Evolutionary conservation across 2,888 invertebrate genomes (phyloP), one percentile per base, ranked within the genome.

Genomic region (Zygogramma bicolorata): DNA sequence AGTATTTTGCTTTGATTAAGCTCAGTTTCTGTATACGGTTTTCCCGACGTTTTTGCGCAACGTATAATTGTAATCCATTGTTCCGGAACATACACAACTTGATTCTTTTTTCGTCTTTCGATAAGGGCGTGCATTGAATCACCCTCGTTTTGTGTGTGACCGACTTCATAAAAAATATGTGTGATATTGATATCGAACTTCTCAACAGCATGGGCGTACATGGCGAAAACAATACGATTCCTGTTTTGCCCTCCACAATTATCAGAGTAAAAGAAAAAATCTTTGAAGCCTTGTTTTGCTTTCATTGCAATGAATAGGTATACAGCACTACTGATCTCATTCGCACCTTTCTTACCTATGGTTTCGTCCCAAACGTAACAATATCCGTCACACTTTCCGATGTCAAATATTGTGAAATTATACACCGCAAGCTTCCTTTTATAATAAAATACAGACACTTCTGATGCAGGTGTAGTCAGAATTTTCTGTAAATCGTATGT

Each of bases 91-190:
- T 59, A 31, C 5, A 31, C 15, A 15, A 27, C 15, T 15, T 59
- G 59, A 27, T 59, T 25, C 15, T 59, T 59, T 59, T 31, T 59
- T 1, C 31, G 27, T 29, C 59, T 25, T 31, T 31, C 59, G 5
- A 59, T 59, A 0, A 59, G 59, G n/a, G 59, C 59, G 18, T 59
- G 59, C 31, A 59, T 59, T 15, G 59, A 13, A 27, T 59, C 18
- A 5, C 59, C 57, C 27, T 57, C 59, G 18, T 25, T 29, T n/a
- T 59, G 29, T 15, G 31, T 29, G 18, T 59, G 59, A 1, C 59
- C 59, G 4, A 29, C 31, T 29, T 59, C 31, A 8, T 7, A 27
- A 15, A 31, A 31, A 13, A 29, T 29, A n/a, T 7, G 59, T 1
- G 18, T 59, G 0, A 31, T 59, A 59, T 59, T 15, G n/a, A 31